Percentiles rank a stretch among this genome's conserved stretches.
phyloP scores from a whole-genome alignment of 1,140 invertebrate species.

The Sinella curviseta region DNA sequence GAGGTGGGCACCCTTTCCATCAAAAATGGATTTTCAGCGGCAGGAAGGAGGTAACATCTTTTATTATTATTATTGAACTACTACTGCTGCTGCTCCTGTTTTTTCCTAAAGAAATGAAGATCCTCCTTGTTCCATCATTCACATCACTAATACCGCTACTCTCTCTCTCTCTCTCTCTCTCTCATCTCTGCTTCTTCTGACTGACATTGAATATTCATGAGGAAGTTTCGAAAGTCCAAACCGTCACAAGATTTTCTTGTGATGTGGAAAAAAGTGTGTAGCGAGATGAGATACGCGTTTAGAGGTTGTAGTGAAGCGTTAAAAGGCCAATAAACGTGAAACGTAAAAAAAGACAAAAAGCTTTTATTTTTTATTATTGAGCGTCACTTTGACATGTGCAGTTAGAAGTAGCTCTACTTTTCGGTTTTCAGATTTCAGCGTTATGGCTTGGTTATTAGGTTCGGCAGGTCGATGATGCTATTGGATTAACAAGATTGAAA shows the following conservation, averaged over 20 bases:
- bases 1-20: neutral
- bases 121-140: no score
- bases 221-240: neutral
- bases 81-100: no score
- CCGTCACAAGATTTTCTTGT: neutral
- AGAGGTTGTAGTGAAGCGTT: neutral
- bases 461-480: neutral
- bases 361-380: neutral
- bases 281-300: neutral
- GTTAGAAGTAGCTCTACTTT: neutral
- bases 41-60: no score
- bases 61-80: no score
- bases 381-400: neutral
- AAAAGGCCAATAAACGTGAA: constrained; percentile 9
- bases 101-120: no score
- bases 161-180: no score
- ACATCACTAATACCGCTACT: no score
- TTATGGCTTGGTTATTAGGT: neutral
- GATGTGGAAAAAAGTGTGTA: neutral
- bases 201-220: constrained; percentile 24
- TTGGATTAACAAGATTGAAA: neutral
- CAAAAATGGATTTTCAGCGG: neutral
- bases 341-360: neutral
- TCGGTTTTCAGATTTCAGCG: no score
- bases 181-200: neutral